These are phyloP conservation scores for Python bivittatus DNA, from an alignment of 2,113 vertebrate genomes.

Conservation along the genomic window DNA sequence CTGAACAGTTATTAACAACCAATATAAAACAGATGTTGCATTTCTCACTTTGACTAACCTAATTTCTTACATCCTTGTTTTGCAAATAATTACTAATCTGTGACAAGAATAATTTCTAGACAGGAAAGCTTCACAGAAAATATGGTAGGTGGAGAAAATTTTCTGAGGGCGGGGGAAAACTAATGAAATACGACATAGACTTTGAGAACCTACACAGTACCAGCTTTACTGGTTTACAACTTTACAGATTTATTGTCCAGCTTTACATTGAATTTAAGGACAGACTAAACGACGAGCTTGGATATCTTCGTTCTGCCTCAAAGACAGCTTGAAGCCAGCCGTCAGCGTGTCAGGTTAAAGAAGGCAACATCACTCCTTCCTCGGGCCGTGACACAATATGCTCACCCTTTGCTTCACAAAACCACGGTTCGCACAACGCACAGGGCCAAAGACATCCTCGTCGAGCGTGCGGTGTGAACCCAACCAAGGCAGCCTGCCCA, in stretches of 20 bases:
- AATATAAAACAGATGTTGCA: too few species aligned
- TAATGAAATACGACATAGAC: neutral
- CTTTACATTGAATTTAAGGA: neutral
- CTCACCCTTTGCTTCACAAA: neutral
- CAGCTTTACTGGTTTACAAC: too few species aligned
- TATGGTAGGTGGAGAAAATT: neutral
- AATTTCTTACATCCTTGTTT: neutral
- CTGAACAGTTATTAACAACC: neutral
- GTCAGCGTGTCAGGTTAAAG: too few species aligned
- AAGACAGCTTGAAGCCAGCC: neutral
- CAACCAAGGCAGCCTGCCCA: neutral
- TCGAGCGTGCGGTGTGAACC: neutral
- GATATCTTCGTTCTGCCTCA: too few species aligned
- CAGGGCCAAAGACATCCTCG: neutral
- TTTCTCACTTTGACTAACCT: neutral
- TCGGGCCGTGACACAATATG: neutral
- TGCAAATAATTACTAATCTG: neutral
- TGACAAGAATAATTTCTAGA: neutral
- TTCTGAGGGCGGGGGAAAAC: neutral
- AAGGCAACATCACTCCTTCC: neutral
- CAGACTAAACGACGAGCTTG: neutral
- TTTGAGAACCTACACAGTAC: neutral
- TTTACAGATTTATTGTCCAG: neutral
- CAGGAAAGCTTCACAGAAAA: neutral
- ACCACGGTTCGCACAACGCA: neutral